Evolutionary conservation across 2,113 vertebrate genomes (phyloP), one percentile per base, ranked within the genome.

Genomic region (Panthera tigris): DNA sequence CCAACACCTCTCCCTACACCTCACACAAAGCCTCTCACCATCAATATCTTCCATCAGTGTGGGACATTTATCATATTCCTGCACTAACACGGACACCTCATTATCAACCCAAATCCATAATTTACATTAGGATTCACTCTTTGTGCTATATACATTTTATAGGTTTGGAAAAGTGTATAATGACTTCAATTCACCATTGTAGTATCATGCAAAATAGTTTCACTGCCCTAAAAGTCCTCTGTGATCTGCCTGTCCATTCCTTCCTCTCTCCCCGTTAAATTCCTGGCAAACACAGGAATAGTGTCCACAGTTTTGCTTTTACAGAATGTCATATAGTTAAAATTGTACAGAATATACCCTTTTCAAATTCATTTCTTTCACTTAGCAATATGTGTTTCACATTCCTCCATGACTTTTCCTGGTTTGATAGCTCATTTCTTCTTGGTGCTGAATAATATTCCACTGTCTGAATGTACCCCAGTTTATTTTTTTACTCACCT

Each of bases 401-500:
- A 50, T n/a, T 82, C 15, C 4, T 48, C 19, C 19, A 11, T 45
- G 7, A 45, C 23, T 63, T 83, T 83, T 61, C 41, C 39, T 84
- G 39, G 23, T 16, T 63, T 74, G 39, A 63, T 29, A 92, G 80
- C 6, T 61, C 39, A n/a, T 71, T 71, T 36, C 23, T 36, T 65
- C 82, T 50, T 16, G 50, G 41, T 25, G 2, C 4, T 50, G 73
- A 65, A 50, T 65, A 79, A 79, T 65, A 90, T 29, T 36, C 31
- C 41, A 50, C 18, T 36, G 15, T 65, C 14, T 48, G 31, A 48
- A 41, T 48, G 19, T 63, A 63, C 1, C 25, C 23, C 25, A 84
- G 68, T 63, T 61, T 92, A 84, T 74, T 84, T 61, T 33, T 92
- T 48, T 23, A 63, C 27, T 92, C 39, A 84, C 23, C 33, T 84